These are phyloP conservation scores for Lacerta viridis DNA, from an alignment of 2,797 vertebrate species.

Conservation along the genomic window DNA sequence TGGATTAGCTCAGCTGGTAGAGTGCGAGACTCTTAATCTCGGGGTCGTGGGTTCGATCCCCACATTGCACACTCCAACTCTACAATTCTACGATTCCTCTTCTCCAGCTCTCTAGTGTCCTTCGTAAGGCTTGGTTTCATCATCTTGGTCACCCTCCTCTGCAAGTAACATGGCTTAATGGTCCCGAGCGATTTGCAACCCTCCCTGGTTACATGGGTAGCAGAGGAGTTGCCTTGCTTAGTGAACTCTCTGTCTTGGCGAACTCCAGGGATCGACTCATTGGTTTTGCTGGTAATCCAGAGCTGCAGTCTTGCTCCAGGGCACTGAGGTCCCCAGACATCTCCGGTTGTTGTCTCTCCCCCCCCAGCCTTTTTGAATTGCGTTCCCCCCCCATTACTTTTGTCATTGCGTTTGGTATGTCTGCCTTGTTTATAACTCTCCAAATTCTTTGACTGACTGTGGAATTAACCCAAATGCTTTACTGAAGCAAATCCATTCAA, in stretches of 20 bases:
- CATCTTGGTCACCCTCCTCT: no score
- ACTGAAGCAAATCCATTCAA: conserved; percentile 40
- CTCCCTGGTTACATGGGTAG: conserved; percentile 17
- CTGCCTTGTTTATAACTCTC: conserved; percentile 9
- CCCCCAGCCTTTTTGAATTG: conserved; percentile 16
- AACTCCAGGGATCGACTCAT: conserved; percentile 62
- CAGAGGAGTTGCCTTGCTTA: conserved; percentile 30
- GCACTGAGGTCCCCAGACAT: conserved; percentile 54
- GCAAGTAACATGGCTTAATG: no score
- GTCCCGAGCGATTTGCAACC: no score
- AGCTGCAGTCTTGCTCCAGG: conserved; percentile 57
- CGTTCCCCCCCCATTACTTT: conserved; percentile 44
- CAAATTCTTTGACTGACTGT: conserved; percentile 39
- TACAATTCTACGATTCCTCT: no score
- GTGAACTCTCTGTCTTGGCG: conserved; percentile 46
- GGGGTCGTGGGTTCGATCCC: no score
- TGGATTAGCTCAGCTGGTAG: no score
- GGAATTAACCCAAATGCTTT: conserved; percentile 44
- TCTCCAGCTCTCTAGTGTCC: no score
- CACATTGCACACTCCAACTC: no score
- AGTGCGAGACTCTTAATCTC: no score
- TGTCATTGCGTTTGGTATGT: conserved; percentile 55
- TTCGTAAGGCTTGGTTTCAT: no score
- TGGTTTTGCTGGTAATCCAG: conserved; percentile 62
- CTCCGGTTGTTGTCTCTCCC: conserved; percentile 58